Evolutionary conservation across 2,797 vertebrate species (phyloP).

Genomic region (Bovichtus diacanthus): DNA sequence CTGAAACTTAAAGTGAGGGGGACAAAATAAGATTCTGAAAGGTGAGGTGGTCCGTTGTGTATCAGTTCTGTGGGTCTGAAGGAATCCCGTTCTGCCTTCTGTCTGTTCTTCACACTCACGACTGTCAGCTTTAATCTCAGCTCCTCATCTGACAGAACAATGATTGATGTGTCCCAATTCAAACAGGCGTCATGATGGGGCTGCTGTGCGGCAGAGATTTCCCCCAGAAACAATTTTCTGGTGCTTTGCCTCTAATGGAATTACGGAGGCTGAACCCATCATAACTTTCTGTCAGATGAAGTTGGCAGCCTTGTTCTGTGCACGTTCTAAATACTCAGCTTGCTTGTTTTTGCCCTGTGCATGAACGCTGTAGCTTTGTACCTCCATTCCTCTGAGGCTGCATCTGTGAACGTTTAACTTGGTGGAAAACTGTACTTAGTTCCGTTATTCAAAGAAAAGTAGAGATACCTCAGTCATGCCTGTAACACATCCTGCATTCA

Average conservation of each 20-base stretch:
- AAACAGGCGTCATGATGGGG: slow-evolving; percentile 56
- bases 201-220: slow-evolving; percentile 34
- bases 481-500: neutral
- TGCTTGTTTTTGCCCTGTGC: slow-evolving; percentile 9
- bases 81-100: slow-evolving; percentile 23
- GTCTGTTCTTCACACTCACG: slow-evolving; percentile 41
- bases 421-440: neutral
- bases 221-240: slow-evolving; percentile 74
- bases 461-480: too few species aligned
- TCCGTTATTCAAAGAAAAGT: neutral
- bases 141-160: slow-evolving; percentile 55
- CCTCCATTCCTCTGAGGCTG: neutral
- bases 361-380: slow-evolving; percentile 11
- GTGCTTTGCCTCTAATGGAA: slow-evolving; percentile 71
- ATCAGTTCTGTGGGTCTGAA: slow-evolving; percentile 10
- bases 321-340: slow-evolving; percentile 26
- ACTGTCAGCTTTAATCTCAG: slow-evolving; percentile 57
- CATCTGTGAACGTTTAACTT: neutral
- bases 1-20: neutral
- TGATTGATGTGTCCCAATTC: slow-evolving; percentile 76
- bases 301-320: slow-evolving; percentile 31
- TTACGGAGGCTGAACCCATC: slow-evolving; percentile 64
- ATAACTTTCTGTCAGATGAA: slow-evolving; percentile 44
- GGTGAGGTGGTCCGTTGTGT: neutral
- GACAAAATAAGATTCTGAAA: neutral